These are phyloP conservation scores for Pygmarrhopalites habei DNA, from an alignment of 1,140 invertebrate genomes.

Conservation along the genomic window DNA sequence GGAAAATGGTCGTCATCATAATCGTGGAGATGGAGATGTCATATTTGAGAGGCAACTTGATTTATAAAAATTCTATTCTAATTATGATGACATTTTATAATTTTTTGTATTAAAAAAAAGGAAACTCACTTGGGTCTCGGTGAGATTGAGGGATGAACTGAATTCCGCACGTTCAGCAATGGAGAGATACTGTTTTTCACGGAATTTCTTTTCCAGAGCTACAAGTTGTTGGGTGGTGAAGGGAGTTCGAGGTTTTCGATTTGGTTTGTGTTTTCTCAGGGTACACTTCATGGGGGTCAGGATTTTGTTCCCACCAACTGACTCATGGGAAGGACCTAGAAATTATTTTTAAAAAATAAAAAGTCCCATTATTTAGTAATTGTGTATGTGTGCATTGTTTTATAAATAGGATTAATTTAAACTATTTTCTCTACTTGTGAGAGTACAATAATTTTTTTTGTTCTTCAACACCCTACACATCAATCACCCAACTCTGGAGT, in stretches of 20 bases:
- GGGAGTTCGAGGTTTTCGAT: constrained; percentile 92
- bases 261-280: constrained; percentile 88
- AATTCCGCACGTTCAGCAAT: constrained; percentile 96
- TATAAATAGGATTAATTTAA: no score
- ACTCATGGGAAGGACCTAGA: constrained; percentile 23
- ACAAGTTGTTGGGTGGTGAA: constrained; percentile 94
- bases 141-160: constrained; percentile 82
- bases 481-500: no score
- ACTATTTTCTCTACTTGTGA: no score
- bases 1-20: no score
- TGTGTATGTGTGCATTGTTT: no score
- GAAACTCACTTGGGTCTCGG: constrained; percentile 76
- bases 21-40: no score
- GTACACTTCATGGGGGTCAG: constrained; percentile 67
- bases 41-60: no score
- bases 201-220: constrained; percentile 91
- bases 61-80: no score
- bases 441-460: no score
- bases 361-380: neutral
- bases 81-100: no score
- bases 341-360: neutral
- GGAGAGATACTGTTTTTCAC: constrained; percentile 90
- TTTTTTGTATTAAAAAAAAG: no score
- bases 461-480: no score
- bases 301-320: constrained; percentile 52